Percentiles rank a stretch among this genome's conserved stretches.
Conservation (phyloP, 2,888 invertebrate genomes). For the Keiferia lycopersicella region DNA sequence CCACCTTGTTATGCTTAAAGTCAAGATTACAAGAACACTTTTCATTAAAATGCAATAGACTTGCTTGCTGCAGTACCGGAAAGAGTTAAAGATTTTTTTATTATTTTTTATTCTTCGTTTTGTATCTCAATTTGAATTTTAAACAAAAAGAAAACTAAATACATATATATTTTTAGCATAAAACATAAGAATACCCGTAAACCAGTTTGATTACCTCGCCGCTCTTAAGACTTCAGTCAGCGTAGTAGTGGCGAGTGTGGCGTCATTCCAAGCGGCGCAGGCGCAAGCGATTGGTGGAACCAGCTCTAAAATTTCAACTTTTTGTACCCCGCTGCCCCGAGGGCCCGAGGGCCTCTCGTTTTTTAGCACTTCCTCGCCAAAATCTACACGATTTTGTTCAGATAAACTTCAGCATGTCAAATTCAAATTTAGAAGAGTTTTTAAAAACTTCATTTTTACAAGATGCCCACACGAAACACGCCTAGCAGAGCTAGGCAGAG, state of each 20-base stretch:
- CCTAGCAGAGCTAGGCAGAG: no score
- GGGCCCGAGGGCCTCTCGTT: constrained; percentile 52
- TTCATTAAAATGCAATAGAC: neutral
- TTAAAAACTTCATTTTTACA: no score
- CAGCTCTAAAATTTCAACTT: constrained; percentile 73
- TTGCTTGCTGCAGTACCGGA: neutral
- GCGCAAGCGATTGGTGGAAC: constrained; percentile 61
- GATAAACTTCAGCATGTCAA: constrained; percentile 16
- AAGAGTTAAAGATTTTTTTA: neutral
- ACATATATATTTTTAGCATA: neutral
- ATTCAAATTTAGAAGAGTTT: neutral
- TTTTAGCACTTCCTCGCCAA: constrained; percentile 57
- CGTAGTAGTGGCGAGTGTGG: neutral
- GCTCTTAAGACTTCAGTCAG: neutral
- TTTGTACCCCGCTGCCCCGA: constrained; percentile 51
- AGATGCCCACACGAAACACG: no score
- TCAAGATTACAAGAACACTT: no score
- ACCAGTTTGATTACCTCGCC: constrained; percentile 17
- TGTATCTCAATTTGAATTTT: neutral
- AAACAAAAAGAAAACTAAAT: neutral
- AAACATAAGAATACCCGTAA: constrained; percentile 4
- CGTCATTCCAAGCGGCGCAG: constrained; percentile 34
- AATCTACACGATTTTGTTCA: constrained; percentile 44
- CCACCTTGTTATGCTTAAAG: neutral
- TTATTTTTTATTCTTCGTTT: neutral